Evolutionary conservation across 2,797 vertebrate species (phyloP), one percentile per base, ranked within the genome.

Genomic region (Gobionotothen gibberifrons): DNA sequence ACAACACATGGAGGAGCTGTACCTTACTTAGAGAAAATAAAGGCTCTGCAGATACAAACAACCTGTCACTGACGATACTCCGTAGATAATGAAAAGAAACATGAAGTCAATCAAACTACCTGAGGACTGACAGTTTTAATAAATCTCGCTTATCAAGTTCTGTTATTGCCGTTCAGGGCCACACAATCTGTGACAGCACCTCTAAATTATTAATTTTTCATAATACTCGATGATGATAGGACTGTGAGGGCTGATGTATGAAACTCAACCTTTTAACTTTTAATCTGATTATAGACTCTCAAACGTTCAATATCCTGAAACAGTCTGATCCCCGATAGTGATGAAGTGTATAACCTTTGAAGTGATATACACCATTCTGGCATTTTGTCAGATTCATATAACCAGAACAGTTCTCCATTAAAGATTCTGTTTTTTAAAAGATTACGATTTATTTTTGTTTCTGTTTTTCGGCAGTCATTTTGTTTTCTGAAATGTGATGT

Each of bases 91-190:
- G 22, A 39, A 47, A 67, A 44, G 22, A 66, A 51, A 13, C 19
- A 46, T 65, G 22, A 64, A 40, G 47, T 55, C 19, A 52, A 16
- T 39, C 47, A 44, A 56, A 17, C 55, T 42, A 42, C 43, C 58
- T 26, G 16, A 47, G 62, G 53, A 53, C 42, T 59, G 63, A 51
- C 40, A 74, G 60, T 65, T 68, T 69, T 3, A 43, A 84, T 74
- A 54, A 15, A 52, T 62, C 42, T 16, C 13, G 11, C 69, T 76
- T 74, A 3, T 54, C 65, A 46, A 12, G 11, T 19, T 61, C 29
- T 14, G 13, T 32, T 51, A 43, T 22, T 12, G 26, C 42, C 22
- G 46, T 62, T 9, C 42, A 52, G 63, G 52, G n/a, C 65, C 54
- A 48, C 36, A 59, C 21, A 48, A 49, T 61, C 59, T 56, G 64